A percentile compares a stretch with the other conserved stretches of the same genome.
phyloP scores from a whole-genome alignment of 2,888 invertebrate species.

The Xanthia icteritia region DNA sequence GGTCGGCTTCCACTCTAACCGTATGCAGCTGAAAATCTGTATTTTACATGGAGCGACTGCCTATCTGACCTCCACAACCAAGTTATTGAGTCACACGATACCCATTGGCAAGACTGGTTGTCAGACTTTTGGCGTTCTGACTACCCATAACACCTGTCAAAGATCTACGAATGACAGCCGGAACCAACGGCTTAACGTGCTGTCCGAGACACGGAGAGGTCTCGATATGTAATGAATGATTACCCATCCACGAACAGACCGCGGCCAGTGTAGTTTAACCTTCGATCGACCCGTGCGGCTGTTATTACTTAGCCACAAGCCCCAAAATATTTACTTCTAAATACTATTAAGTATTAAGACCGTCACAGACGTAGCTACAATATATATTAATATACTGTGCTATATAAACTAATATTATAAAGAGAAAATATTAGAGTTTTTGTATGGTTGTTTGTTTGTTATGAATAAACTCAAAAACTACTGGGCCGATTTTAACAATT shows the following conservation, averaged over 20 bases:
- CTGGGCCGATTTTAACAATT: no score
- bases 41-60: no score
- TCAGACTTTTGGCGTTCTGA: not conserved
- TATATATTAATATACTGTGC: no score
- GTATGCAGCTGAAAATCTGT: not conserved
- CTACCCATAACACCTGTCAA: not conserved
- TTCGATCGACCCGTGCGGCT: not conserved
- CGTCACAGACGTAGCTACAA: no score
- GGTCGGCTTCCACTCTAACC: not conserved
- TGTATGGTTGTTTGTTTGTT: no score
- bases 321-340: not conserved
- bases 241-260: not conserved
- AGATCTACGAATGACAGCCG: not conserved
- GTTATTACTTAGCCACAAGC: not conserved
- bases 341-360: not conserved
- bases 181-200: not conserved
- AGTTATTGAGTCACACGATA: not conserved
- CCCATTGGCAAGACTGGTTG: not conserved
- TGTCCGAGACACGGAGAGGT: not conserved
- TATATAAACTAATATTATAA: no score
- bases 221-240: not conserved
- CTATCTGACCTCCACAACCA: not conserved
- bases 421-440: no score
- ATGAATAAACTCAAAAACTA: no score
- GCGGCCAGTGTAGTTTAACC: not conserved